Evolutionary conservation across 23 tunicate genomes (phyloP).

Genomic region (Pegea sp.): DNA sequence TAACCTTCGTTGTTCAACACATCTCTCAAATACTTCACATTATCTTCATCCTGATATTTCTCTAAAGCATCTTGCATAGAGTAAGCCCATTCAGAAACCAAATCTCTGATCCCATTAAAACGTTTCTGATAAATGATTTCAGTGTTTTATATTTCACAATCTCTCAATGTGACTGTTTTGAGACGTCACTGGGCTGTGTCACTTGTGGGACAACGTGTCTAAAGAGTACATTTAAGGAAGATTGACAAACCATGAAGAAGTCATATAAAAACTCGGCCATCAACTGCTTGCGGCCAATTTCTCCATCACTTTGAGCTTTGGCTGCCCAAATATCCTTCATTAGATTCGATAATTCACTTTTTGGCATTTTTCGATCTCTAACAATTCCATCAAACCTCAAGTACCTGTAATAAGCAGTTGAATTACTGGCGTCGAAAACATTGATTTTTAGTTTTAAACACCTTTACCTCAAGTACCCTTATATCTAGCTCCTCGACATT

Average conservation of each 20-base stretch:
- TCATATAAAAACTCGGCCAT: conserved; percentile 51
- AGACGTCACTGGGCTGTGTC: no score
- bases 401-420: conserved; percentile 10
- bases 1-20: conserved; percentile 38
- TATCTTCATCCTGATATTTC: conserved; percentile 22
- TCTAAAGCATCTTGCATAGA: conserved; percentile 40
- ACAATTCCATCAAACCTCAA: conserved; percentile 44
- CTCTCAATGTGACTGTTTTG: background rate
- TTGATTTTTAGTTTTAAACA: no score
- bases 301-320: conserved; percentile 47
- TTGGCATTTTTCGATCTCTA: conserved; percentile 38
- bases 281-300: conserved; percentile 34
- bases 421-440: no score
- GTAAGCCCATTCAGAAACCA: conserved; percentile 72
- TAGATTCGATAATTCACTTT: conserved; percentile 40
- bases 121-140: conserved; percentile 14
- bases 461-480: no score
- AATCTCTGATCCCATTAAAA: conserved; percentile 30
- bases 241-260: conserved; percentile 58
- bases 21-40: conserved; percentile 24
- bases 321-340: conserved; percentile 74
- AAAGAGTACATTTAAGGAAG: no score
- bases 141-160: background rate
- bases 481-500: no score
- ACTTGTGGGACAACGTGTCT: no score